Evolutionary conservation across 2,113 vertebrate genomes (phyloP).

Genomic region (Crotalus tigris): DNA sequence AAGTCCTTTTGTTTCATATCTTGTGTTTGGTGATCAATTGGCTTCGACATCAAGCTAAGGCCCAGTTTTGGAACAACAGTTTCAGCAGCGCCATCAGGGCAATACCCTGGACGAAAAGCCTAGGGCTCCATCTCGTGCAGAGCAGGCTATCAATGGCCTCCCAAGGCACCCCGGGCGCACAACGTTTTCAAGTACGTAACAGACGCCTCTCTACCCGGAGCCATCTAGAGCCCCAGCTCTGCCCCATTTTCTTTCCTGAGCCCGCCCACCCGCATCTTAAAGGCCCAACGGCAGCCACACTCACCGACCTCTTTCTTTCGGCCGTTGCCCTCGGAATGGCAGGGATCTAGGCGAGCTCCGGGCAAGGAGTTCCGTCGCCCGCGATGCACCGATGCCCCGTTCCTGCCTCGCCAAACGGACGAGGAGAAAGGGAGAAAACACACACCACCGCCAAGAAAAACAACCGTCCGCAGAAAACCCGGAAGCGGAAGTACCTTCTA

Average conservation of each 20-base stretch:
- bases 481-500: background rate
- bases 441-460: background rate
- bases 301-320: background rate
- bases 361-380: background rate
- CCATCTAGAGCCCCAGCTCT: background rate
- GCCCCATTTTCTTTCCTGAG: background rate
- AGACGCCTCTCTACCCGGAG: background rate
- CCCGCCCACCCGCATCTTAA: background rate
- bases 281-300: background rate
- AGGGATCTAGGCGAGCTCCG: background rate
- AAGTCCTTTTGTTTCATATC: too few relatives aligned
- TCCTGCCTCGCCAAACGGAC: conserved; percentile 5
- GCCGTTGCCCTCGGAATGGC: background rate
- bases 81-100: background rate
- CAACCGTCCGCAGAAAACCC: background rate
- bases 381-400: background rate
- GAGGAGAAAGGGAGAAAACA: background rate
- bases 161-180: background rate
- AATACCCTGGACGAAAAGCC: background rate
- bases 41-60: too few relatives aligned
- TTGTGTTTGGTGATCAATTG: too few relatives aligned
- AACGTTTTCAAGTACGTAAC: background rate
- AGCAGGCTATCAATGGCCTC: background rate
- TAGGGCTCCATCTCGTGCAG: background rate
- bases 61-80: too few relatives aligned